phyloP scores from a whole-genome alignment of 2,113 vertebrate species.

The Sarotherodon lohbergeri region DNA sequence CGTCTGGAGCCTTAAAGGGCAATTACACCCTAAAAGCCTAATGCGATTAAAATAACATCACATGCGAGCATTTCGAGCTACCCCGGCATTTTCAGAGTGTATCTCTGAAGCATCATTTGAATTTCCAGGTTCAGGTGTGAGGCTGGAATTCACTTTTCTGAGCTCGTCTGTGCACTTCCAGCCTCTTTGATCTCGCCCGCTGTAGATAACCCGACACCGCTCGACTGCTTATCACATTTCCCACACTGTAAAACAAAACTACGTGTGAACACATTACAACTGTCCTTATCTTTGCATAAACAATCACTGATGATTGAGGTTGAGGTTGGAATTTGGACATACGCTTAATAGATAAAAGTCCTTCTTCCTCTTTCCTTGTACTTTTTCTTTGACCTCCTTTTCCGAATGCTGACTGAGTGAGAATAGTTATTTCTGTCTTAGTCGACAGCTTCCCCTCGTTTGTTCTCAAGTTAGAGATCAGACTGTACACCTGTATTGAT shows the following conservation, averaged over 20 bases:
- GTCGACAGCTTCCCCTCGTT: background rate
- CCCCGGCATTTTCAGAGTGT: background rate
- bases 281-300: background rate
- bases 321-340: rapidly evolving
- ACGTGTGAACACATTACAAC: background rate
- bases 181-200: background rate
- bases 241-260: background rate
- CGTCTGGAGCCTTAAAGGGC: background rate
- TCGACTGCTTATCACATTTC: background rate
- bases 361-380: background rate
- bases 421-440: background rate
- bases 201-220: background rate
- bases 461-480: background rate
- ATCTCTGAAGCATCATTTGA: background rate
- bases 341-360: background rate
- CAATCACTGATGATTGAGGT: background rate
- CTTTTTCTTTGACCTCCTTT: background rate
- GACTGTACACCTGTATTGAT: background rate
- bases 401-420: rapidly evolving
- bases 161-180: background rate
- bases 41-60: background rate
- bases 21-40: background rate
- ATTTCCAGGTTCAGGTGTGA: background rate
- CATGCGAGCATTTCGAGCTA: background rate
- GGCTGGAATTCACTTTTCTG: background rate